A percentile compares a stretch with the other conserved stretches of the same genome.
These are phyloP conservation scores for Emydoidea blandingii DNA, from an alignment of 2,797 vertebrate genomes.

Conservation along the genomic window DNA sequence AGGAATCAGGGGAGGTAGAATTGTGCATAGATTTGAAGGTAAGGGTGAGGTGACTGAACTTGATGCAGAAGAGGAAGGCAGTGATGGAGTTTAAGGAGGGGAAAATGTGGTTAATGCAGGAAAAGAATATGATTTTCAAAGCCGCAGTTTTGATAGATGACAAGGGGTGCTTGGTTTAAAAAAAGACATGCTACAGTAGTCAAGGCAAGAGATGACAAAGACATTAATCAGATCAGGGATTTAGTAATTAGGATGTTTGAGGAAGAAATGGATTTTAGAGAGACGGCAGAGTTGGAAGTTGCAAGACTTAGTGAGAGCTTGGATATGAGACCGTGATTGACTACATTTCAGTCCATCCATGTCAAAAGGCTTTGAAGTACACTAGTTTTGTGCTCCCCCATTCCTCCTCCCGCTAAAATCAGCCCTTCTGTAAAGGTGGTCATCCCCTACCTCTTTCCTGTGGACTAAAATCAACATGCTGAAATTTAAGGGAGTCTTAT, in stretches of 20 bases:
- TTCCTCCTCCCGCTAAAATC: not conserved
- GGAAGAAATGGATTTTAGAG: not conserved
- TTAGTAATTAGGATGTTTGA: not conserved
- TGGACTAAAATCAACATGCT: fast-evolving
- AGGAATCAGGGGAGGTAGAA: not conserved
- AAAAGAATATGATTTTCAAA: not conserved
- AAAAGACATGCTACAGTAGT: not conserved
- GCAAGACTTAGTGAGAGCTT: fast-evolving
- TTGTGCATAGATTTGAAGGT: not conserved
- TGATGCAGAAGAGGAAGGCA: not conserved
- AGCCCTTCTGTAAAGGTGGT: not conserved
- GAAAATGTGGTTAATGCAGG: not conserved
- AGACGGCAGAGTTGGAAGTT: not conserved
- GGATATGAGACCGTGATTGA: not conserved
- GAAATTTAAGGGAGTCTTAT: not conserved
- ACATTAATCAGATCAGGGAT: not conserved
- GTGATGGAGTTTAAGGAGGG: fast-evolving
- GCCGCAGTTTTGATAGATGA: not conserved
- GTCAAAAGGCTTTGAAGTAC: not conserved
- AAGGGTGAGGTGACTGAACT: not conserved
- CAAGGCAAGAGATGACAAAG: not conserved
- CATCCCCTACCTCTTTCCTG: not conserved
- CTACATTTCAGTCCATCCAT: not conserved
- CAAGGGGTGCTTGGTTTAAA: not conserved
- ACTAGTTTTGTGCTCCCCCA: not conserved